Conservation (phyloP, 2,888 invertebrate species). For the Eupithecia insigniata region DNA sequence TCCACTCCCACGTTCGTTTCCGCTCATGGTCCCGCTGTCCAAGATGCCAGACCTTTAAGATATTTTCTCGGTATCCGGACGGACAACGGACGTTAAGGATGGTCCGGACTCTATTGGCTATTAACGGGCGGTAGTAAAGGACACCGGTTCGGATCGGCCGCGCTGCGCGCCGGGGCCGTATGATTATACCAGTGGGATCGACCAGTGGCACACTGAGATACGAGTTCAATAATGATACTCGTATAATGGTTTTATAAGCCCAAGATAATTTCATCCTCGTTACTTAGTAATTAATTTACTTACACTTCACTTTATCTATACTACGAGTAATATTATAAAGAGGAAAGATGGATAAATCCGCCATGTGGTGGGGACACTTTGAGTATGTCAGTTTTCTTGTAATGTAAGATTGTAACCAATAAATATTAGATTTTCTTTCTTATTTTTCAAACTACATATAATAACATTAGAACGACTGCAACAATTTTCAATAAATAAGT, state of each 20-base stretch:
- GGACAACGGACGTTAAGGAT: background rate
- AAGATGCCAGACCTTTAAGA: background rate
- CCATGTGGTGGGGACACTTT: no score
- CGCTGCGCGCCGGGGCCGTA: constrained; percentile 51
- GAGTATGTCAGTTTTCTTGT: no score
- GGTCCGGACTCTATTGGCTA: constrained; percentile 59
- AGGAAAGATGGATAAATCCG: no score
- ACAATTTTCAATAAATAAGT: no score
- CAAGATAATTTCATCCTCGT: background rate
- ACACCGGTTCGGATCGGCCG: constrained; percentile 43
- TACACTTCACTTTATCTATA: no score
- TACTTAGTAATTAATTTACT: no score
- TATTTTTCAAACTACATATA: no score
- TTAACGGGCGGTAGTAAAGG: constrained; percentile 68
- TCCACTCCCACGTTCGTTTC: background rate
- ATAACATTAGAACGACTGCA: no score
- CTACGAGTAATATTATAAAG: no score
- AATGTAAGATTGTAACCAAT: no score
- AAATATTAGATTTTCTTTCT: no score
- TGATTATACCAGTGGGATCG: constrained; percentile 54
- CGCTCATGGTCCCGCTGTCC: background rate
- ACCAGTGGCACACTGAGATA: constrained; percentile 5
- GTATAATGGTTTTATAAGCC: background rate
- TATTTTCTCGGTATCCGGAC: constrained; percentile 2
- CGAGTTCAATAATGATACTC: background rate